Conservation (phyloP, 2,888 invertebrate species). For the Zele albiditarsus region DNA sequence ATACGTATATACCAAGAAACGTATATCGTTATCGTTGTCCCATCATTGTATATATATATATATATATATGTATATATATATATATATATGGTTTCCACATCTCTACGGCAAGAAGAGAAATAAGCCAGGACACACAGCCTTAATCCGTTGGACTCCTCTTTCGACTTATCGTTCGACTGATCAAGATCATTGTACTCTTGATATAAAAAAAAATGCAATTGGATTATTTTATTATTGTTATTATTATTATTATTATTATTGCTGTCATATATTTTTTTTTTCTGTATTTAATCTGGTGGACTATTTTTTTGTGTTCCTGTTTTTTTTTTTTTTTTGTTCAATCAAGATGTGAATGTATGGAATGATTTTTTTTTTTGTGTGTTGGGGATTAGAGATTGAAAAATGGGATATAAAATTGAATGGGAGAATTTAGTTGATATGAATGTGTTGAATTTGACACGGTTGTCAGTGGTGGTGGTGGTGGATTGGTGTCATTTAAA, state of each 20-base stretch:
- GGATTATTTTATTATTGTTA: slow-evolving; percentile 8
- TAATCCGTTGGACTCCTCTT: slow-evolving; percentile 50
- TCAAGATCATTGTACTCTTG: slow-evolving; percentile 56
- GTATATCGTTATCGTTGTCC: slow-evolving; percentile 16
- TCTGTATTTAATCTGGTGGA: background rate
- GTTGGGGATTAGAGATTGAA: background rate
- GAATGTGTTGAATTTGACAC: background rate
- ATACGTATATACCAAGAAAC: slow-evolving; percentile 1
- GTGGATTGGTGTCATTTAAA: background rate
- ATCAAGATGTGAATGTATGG: background rate
- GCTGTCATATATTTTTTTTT: too few relatives aligned
- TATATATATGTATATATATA: background rate
- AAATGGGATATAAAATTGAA: background rate
- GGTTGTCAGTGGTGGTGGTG: background rate
- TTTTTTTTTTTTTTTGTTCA: background rate
- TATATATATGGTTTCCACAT: background rate
- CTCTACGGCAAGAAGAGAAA: slow-evolving; percentile 1
- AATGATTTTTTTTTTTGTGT: background rate
- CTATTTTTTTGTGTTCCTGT: background rate
- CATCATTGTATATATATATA: background rate
- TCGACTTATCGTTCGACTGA: slow-evolving; percentile 58
- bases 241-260: background rate
- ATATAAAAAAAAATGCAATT: background rate
- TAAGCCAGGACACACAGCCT: slow-evolving; percentile 31
- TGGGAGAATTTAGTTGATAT: background rate